Percentiles rank a stretch among this genome's conserved stretches.
Evolutionary conservation across 1,140 invertebrate genomes (phyloP).

Genomic region (Platyscapa corneri): DNA sequence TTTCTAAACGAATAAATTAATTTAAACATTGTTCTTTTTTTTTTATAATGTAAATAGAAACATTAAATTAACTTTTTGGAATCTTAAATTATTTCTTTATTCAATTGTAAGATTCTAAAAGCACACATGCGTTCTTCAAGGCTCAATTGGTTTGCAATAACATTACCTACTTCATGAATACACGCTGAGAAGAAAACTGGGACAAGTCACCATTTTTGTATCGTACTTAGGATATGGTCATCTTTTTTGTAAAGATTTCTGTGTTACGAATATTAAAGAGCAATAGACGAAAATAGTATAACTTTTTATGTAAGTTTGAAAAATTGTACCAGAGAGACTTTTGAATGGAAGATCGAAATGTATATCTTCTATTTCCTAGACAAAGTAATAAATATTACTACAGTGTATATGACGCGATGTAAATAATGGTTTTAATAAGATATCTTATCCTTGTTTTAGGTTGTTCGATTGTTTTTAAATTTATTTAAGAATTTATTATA

Average conservation of each 20-base stretch:
- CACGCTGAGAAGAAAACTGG: neutral
- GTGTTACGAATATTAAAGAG: neutral
- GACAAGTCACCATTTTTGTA: neutral
- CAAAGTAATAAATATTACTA: neutral
- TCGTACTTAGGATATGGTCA: neutral
- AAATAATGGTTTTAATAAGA: too few relatives aligned
- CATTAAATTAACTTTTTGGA: neutral
- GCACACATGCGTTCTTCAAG: neutral
- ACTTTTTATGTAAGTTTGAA: neutral
- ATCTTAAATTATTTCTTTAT: neutral
- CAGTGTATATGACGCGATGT: too few relatives aligned
- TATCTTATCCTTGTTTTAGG: neutral
- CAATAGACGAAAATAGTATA: neutral
- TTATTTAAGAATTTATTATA: neutral
- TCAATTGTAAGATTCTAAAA: neutral
- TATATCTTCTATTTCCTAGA: neutral
- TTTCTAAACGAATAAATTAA: too few relatives aligned
- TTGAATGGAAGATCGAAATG: neutral
- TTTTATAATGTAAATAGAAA: neutral
- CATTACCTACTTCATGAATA: constrained; percentile 4
- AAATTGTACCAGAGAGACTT: neutral
- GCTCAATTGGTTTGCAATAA: neutral
- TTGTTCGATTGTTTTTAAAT: neutral
- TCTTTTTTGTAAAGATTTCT: neutral
- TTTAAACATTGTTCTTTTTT: too few relatives aligned